Base-by-base conservation (phyloP, 2,797 vertebrate species). In the Florisuga fusca region DNA sequence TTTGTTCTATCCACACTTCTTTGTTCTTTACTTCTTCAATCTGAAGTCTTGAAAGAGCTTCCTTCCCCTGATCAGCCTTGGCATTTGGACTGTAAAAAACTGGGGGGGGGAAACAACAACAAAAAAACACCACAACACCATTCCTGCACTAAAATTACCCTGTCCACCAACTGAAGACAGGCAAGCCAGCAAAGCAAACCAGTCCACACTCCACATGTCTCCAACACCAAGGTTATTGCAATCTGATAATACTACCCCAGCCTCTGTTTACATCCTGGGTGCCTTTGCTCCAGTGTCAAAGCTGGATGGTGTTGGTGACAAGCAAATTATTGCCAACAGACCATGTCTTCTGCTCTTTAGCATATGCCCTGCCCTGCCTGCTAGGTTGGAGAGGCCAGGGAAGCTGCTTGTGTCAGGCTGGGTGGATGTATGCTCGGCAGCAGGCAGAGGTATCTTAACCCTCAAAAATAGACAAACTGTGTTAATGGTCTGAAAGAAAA, bases 141-240 rank as follows among this genome's bases (percentile, higher is more conserved):
- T 43, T 34, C 36, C 48, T 92, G 38, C 12, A 21, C n/a, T 87
- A 16, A 85, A 79, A 50, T 53, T 51, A 71, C 12, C 10, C 23
- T 82, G 41, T 61, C 33, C n/a, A 1, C 80, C 31, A 89, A 41
- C 50, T 55, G 34, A 73, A 67, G 69, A 51, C 48, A 91, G n/a
- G 58, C 26, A 53, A 59, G 59, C 34, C 53, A 55, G 38, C n/a
- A 55, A 55, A 92, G 38, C 50, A 62, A 54, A 74, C 41, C 59
- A 69, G 43, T 69, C 58, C 12, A 2, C 5, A 0, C 45, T 64
- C 61, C 50, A 50, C 1, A 0, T 50, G 21, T 62, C 31, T 69
- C 53, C 41, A 27, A 2, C 43, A 23, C 27, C 78, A 94, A 92
- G 64, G 61, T 80, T 90, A 68, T 7, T 89, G 81, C 71, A 25